Base-by-base conservation (phyloP, 2,888 invertebrate genomes). In the Cerceris ruficornis region DNA sequence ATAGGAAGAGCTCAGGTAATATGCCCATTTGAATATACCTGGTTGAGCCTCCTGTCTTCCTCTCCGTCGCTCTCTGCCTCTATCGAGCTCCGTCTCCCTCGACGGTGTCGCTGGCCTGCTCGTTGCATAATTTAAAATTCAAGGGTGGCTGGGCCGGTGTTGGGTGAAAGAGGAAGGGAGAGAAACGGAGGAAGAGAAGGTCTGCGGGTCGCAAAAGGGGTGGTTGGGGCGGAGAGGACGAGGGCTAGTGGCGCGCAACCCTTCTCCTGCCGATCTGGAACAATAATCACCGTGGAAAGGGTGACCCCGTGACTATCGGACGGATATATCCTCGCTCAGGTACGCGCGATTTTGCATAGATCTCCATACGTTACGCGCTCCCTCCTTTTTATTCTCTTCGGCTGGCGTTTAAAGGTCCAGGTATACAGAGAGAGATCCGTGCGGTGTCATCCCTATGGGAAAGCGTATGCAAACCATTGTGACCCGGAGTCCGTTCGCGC, bases 391-490 rank as follows among this genome's bases (percentile, higher is more conserved):
- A 52, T 52, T 68, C 75, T 67, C 46, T 57, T 58, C 57, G 55
- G 67, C n/a, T 42, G 64, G 84, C 88, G 86, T 90, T 92, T 91
- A 90, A 91, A 91, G 90, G 90, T 91, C 90, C 91, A 92, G 92
- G 92, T 92, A 92, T 85, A 83, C 83, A 28, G 28, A 28, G 28
- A 28, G 28, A 28, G 28, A 78, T 87, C 80, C 88, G 87, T 81
- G 82, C 89, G 90, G 92, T 92, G 92, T 92, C 92, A 92, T 92
- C 92, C 92, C 91, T 91, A 91, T 92, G 92, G 92, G 92, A 92
- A 92, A 92, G 88, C 91, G 82, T 92, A 92, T 92, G 92, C 92
- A 92, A 92, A 92, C 89, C 90, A 91, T 92, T 91, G 92, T 91
- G 90, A 90, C 90, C 91, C 90, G 90, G 84, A 73, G 83, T 80